Percentiles rank a stretch among this genome's conserved stretches.
phyloP scores from a whole-genome alignment of 2,888 invertebrate genomes.

The Stratiomys singularior region DNA sequence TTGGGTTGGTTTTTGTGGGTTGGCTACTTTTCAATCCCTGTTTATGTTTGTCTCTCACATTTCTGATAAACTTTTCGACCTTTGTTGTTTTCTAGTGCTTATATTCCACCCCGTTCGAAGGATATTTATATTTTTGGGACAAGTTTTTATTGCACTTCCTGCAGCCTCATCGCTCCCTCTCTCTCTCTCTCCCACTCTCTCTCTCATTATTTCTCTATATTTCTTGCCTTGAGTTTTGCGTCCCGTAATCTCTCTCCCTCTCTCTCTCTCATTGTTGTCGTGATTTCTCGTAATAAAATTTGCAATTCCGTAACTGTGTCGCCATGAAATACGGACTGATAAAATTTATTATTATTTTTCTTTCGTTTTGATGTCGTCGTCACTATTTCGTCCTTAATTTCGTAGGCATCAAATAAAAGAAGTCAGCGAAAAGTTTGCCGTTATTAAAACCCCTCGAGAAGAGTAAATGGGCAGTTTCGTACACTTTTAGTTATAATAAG shows the following conservation, averaged over 20 bases:
- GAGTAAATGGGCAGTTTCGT: background rate
- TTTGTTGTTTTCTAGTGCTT: background rate
- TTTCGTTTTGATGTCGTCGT: background rate
- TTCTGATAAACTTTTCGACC: background rate
- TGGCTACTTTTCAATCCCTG: background rate
- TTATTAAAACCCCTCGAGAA: background rate
- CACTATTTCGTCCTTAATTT: too few species aligned
- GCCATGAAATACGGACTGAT: slow-evolving; percentile 42
- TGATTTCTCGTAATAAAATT: slow-evolving; percentile 37
- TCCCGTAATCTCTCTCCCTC: too few species aligned
- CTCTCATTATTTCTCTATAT: too few species aligned
- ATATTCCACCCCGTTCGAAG: background rate
- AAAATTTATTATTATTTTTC: slow-evolving; percentile 33
- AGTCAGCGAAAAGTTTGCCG: background rate
- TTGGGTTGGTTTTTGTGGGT: background rate
- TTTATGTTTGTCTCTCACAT: background rate
- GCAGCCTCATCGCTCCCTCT: too few species aligned
- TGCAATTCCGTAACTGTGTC: slow-evolving; percentile 42
- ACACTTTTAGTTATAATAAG: background rate
- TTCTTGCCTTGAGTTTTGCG: too few species aligned
- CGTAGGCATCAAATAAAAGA: background rate
- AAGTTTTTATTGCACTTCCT: too few species aligned
- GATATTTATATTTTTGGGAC: background rate
- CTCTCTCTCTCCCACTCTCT: too few species aligned
- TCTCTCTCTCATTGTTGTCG: background rate